Evolutionary conservation across 2,888 invertebrate genomes (phyloP), one percentile per base, ranked within the genome.

Genomic region (Cacoxenus indagator): DNA sequence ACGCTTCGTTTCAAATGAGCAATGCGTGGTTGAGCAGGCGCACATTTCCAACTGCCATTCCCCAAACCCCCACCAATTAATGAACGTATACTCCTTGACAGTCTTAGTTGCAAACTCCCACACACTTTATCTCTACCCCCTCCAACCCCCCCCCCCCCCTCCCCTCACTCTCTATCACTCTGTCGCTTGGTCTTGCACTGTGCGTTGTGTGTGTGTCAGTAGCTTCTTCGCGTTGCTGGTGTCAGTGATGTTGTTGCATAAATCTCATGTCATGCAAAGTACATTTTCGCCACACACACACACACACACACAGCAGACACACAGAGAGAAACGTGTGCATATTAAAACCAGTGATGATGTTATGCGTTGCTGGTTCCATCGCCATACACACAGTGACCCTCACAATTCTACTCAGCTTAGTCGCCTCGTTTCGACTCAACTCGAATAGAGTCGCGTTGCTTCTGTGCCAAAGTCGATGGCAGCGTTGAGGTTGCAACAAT

Each of bases 241-340:
- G 59, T 24, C 51, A 70, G 9, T 59, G 65, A 48, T 67, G 78
- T 68, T 72, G 78, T 68, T 72, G 71, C 74, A 78, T 79, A 75
- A 76, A 78, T 79, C 82, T 78, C 80, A 68, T 76, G 81, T 72
- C 72, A 64, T 68, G 64, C 57, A 64, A 64, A 68, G 27, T 26
- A 64, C 64, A 57, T 64, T 64, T 64, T 43, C 59, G 29, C 46
- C 22, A 48, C 48, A 48, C 1, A 48, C 22, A 48, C 48, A 43
- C 0, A 43, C n/a, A 2, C 48, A 48, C 0, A 22, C 22, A 17
- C 8, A n/a, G 14, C 48, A 17, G 3, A 51, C 22, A 5, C 17
- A 51, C 24, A 22, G 4, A 51, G 22, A 22, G 9, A 51, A 4
- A 9, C 51, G 51, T 37, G 8, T 11, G 37, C 37, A 11, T 37